Percentiles rank a stretch among this genome's conserved stretches.
Conservation (phyloP, 2,113 vertebrate genomes). For the Menura novaehollandiae region DNA sequence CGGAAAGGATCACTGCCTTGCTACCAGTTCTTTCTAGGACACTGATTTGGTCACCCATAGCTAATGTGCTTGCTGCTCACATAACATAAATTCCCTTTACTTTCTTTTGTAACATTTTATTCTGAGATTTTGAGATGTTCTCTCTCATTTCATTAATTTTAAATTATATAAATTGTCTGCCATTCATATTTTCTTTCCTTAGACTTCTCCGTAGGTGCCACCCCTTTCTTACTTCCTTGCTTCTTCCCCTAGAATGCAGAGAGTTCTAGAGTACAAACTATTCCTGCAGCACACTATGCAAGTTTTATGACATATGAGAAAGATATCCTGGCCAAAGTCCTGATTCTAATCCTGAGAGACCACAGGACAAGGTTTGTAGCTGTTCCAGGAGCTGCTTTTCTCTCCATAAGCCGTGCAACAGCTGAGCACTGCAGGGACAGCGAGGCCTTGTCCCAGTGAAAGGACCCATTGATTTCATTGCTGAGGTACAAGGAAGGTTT, state of each 20-base stretch:
- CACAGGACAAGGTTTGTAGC: not conserved
- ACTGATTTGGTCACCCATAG: not conserved
- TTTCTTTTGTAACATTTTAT: not conserved
- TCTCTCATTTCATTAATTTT: not conserved
- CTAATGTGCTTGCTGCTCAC: not conserved
- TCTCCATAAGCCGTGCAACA: not conserved
- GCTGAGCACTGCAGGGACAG: not conserved
- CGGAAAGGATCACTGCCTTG: not conserved
- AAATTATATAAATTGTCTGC: not conserved
- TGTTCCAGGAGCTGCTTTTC: not conserved
- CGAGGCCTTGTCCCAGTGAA: not conserved
- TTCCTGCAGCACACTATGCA: not conserved
- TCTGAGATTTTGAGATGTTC: not conserved
- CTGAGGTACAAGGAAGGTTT: not conserved
- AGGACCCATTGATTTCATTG: not conserved
- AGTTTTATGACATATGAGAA: not conserved
- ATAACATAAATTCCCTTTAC: not conserved
- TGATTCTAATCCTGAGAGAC: not conserved
- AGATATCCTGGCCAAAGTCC: not conserved
- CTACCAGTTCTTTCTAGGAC: not conserved
- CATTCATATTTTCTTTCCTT: not conserved
- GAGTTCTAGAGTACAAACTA: not conserved
- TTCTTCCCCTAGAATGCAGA: not conserved
- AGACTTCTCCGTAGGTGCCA: not conserved
- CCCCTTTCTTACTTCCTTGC: not conserved